These are phyloP conservation scores for Prionailurus viverrinus DNA, from an alignment of 2,113 vertebrate species.

Conservation along the genomic window DNA sequence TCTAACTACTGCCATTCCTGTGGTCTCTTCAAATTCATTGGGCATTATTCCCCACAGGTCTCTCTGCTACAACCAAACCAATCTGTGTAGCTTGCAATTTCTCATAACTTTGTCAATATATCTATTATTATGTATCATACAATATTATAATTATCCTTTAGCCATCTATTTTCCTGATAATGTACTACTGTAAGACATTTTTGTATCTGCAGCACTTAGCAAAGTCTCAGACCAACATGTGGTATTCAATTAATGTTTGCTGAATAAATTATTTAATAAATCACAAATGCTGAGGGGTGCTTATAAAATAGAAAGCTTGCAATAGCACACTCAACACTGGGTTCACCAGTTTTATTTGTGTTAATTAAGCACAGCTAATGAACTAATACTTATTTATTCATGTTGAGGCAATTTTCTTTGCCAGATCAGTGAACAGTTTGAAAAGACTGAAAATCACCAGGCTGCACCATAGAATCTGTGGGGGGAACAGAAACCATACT, in stretches of 20 bases:
- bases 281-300: conserved; percentile 2
- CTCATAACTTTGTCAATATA: background rate
- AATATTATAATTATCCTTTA: background rate
- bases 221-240: background rate
- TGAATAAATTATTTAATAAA: conserved; percentile 62
- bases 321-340: background rate
- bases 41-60: background rate
- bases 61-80: background rate
- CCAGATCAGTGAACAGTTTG: conserved; percentile 55
- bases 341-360: conserved; percentile 67
- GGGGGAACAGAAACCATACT: background rate
- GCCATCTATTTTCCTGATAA: background rate
- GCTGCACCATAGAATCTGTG: background rate
- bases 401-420: conserved; percentile 54
- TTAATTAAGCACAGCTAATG: conserved; percentile 73
- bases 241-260: background rate
- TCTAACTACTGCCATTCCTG: background rate
- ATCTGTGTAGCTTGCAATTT: background rate
- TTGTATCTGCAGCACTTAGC: background rate
- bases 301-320: conserved; percentile 45
- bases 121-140: background rate
- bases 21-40: background rate
- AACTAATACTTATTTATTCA: conserved; percentile 74
- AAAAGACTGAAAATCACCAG: conserved; percentile 62
- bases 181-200: background rate